Percentiles rank a stretch among this genome's conserved stretches.
These are phyloP conservation scores for Dendrolimus pini DNA, from an alignment of 2,888 invertebrate genomes.

Conservation along the genomic window DNA sequence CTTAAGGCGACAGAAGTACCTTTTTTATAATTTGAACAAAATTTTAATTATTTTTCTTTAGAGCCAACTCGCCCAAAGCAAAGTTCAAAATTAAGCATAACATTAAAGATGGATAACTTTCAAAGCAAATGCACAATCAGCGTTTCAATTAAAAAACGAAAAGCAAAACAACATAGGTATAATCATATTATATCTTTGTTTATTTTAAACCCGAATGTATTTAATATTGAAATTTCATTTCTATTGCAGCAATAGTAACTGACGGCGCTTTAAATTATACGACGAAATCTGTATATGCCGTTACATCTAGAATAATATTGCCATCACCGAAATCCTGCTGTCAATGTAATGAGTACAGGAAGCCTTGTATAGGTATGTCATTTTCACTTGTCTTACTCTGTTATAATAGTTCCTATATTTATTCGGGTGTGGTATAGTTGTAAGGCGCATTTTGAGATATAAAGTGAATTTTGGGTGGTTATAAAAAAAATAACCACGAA, in stretches of 20 bases:
- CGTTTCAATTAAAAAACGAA: slow-evolving; percentile 40
- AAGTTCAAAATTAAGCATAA: slow-evolving; percentile 43
- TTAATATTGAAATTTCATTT: slow-evolving; percentile 3
- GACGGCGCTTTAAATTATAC: slow-evolving; percentile 10
- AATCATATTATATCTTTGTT: slow-evolving; percentile 5
- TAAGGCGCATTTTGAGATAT: too few relatives aligned
- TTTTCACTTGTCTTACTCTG: too few relatives aligned
- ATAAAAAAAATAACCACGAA: too few relatives aligned
- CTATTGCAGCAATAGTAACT: slow-evolving; percentile 28
- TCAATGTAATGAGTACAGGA: not conserved
- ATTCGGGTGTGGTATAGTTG: too few relatives aligned
- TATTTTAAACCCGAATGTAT: slow-evolving; percentile 2
- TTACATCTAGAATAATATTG: slow-evolving; percentile 27
- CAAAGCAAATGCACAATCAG: slow-evolving; percentile 41
- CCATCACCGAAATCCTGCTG: not conserved
- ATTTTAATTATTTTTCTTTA: not conserved
- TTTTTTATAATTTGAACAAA: slow-evolving; percentile 6
- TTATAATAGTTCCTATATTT: too few relatives aligned
- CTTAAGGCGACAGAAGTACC: slow-evolving; percentile 2
- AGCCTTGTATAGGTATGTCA: not conserved
- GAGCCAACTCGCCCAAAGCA: slow-evolving; percentile 21
- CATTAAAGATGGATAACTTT: slow-evolving; percentile 41
- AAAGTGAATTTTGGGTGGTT: too few relatives aligned
- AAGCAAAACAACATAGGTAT: slow-evolving; percentile 26
- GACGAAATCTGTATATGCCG: slow-evolving; percentile 28